Percentiles rank a stretch among this genome's conserved stretches.
These are phyloP conservation scores for Ceriagrion tenellum DNA, from an alignment of 2,888 invertebrate genomes.

Conservation along the genomic window DNA sequence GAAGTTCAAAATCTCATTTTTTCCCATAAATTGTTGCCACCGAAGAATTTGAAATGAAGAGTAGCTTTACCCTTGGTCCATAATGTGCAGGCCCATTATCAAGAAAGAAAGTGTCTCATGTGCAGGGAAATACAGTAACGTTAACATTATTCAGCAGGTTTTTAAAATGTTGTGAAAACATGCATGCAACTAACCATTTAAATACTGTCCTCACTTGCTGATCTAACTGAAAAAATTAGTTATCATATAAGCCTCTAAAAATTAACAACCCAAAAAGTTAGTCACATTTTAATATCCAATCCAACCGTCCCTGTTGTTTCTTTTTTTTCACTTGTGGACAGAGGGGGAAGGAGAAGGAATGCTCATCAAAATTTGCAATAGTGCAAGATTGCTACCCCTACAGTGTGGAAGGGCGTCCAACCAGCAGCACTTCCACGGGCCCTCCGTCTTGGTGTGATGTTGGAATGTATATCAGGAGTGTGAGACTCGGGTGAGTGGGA, in stretches of 20 bases:
- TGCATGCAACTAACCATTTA: neutral
- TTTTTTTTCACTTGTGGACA: neutral
- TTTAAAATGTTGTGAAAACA: neutral
- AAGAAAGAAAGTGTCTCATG: too few species aligned
- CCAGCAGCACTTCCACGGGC: conserved; percentile 38
- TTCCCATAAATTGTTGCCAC: too few species aligned
- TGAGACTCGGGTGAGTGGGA: conserved; percentile 60
- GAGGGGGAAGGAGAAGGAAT: conserved; percentile 43
- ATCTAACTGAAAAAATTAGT: neutral
- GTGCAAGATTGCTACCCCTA: conserved; percentile 60
- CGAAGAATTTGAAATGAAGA: too few species aligned
- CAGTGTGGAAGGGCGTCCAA: conserved; percentile 53
- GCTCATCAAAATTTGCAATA: conserved; percentile 56
- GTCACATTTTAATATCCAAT: neutral
- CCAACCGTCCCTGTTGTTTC: neutral
- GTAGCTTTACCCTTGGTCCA: too few species aligned
- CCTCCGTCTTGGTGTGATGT: conserved; percentile 62
- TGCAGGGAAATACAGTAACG: too few species aligned
- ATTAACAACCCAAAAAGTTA: neutral
- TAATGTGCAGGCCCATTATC: too few species aligned
- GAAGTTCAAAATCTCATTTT: too few species aligned
- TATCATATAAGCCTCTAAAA: neutral
- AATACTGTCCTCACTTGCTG: neutral
- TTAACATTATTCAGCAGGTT: too few species aligned
- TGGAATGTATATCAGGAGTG: conserved; percentile 53